A percentile compares a stretch with the other conserved stretches of the same genome.
These are phyloP conservation scores for Rhyacichthys aspro DNA, from an alignment of 2,797 vertebrate species.

Conservation along the genomic window DNA sequence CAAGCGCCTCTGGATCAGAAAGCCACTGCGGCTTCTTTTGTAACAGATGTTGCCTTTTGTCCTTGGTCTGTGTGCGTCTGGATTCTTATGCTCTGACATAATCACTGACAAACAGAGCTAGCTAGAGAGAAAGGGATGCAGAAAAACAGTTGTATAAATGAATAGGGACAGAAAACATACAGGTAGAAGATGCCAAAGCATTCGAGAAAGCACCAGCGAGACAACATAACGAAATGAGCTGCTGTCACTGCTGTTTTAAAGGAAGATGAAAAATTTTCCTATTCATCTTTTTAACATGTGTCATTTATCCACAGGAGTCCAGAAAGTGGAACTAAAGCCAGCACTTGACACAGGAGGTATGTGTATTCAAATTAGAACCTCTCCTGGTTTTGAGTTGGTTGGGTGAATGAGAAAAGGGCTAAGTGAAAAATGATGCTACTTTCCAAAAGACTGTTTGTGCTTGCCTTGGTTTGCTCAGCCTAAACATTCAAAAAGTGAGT, in stretches of 20 bases:
- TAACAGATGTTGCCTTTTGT: constrained; percentile 47
- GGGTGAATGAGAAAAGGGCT: no score
- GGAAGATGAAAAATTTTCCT: constrained; percentile 39
- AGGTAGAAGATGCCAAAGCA: constrained; percentile 25
- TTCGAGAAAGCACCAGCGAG: constrained; percentile 29
- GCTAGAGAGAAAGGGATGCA: constrained; percentile 29
- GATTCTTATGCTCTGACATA: constrained; percentile 16
- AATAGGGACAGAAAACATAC: constrained; percentile 35
- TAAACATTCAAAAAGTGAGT: no score
- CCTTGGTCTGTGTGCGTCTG: constrained; percentile 33
- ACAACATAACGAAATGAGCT: constrained; percentile 13
- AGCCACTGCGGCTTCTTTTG: constrained; percentile 32
- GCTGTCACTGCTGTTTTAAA: constrained; percentile 15
- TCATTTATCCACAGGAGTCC: constrained; percentile 53
- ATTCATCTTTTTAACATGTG: constrained; percentile 72
- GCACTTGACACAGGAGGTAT: constrained; percentile 59
- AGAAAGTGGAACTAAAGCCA: constrained; percentile 64
- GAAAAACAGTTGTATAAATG: constrained; percentile 34
- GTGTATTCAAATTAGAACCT: constrained; percentile 29
- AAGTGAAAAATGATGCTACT: no score
- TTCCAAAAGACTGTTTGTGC: no score
- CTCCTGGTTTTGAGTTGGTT: constrained; percentile 9
- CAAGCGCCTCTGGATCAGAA: constrained; percentile 42
- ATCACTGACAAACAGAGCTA: constrained; percentile 58
- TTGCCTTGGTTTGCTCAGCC: no score